Evolutionary conservation across 2,888 invertebrate species (phyloP).

Genomic region (Idaea aversata): DNA sequence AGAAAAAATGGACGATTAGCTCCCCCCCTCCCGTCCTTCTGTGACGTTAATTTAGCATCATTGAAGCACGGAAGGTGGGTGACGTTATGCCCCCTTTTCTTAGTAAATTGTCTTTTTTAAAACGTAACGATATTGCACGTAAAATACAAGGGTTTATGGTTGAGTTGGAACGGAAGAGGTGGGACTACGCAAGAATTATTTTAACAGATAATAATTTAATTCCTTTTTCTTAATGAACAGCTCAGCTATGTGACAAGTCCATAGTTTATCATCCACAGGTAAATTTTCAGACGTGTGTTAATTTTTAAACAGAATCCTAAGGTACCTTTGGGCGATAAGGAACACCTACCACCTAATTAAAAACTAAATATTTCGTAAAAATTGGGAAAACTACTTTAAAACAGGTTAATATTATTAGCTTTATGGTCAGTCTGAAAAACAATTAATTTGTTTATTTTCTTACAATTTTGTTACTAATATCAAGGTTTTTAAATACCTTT

Average conservation of each 20-base stretch:
- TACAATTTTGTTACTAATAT: too few species aligned
- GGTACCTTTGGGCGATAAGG: too few species aligned
- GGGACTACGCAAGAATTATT: background rate
- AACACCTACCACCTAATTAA: too few species aligned
- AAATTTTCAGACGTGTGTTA: too few species aligned
- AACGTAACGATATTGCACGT: constrained; percentile 51
- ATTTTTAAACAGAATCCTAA: too few species aligned
- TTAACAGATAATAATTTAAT: background rate
- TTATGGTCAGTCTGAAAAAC: too few species aligned
- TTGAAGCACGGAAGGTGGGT: constrained; percentile 50
- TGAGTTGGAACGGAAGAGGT: constrained; percentile 20
- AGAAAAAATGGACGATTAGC: constrained; percentile 79
- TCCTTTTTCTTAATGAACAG: background rate
- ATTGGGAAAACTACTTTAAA: too few species aligned
- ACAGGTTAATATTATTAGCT: too few species aligned
- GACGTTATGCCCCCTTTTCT: constrained; percentile 35
- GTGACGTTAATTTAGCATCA: constrained; percentile 77
- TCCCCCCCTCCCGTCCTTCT: constrained; percentile 64
- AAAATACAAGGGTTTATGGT: constrained; percentile 53
- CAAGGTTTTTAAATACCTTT: too few species aligned
- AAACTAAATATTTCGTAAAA: too few species aligned
- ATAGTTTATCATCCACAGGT: background rate
- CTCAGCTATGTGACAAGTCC: background rate
- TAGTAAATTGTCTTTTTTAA: constrained; percentile 55
- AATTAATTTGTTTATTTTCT: too few species aligned